phyloP scores from a whole-genome alignment of 2,113 vertebrate species.

The Alligator mississippiensis region DNA sequence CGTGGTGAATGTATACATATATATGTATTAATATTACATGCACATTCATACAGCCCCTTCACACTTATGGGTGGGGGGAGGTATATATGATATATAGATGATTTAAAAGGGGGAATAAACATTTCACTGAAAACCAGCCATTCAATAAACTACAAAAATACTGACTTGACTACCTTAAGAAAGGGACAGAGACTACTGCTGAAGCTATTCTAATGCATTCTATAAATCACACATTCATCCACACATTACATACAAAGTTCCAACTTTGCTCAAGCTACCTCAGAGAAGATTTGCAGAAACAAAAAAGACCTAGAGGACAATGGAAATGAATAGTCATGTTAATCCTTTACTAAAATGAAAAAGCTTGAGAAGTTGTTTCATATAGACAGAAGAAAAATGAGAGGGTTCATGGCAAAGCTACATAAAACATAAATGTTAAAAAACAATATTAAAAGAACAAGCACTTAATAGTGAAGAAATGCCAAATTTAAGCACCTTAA shows the following conservation, averaged over 20 bases:
- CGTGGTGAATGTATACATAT: not conserved
- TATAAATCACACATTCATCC: too few relatives aligned
- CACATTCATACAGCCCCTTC: too few relatives aligned
- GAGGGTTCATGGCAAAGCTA: not conserved
- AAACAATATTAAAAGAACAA: not conserved
- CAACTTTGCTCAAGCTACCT: not conserved
- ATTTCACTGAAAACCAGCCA: not conserved
- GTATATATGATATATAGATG: not conserved
- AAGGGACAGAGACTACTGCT: not conserved
- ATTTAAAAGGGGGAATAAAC: too few relatives aligned
- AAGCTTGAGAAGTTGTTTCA: not conserved
- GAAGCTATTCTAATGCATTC: not conserved
- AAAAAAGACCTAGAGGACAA: not conserved
- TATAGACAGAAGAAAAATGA: not conserved
- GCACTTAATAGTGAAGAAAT: not conserved
- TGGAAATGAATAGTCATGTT: not conserved
- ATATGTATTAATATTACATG: not conserved
- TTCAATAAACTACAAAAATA: conserved; percentile 9
- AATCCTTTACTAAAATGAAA: not conserved
- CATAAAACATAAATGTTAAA: not conserved
- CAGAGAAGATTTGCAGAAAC: not conserved
- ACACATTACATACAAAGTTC: too few relatives aligned
- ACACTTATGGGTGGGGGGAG: too few relatives aligned
- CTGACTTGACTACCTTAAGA: not conserved
- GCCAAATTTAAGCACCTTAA: not conserved